Conservation (phyloP, 1,140 invertebrate species). For the Chironomus tepperi region DNA sequence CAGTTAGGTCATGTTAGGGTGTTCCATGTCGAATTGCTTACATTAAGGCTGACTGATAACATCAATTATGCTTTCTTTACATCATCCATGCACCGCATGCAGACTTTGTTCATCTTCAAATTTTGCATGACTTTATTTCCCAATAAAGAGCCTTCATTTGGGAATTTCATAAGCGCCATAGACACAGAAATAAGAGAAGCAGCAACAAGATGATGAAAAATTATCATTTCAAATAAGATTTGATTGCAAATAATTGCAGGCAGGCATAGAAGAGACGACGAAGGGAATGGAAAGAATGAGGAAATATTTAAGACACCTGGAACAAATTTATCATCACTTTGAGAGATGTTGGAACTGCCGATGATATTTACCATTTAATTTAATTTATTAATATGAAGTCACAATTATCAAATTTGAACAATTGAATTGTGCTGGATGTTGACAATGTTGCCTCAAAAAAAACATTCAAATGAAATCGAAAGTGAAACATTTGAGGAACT, state of each 20-base stretch:
- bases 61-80: background rate
- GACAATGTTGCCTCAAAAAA: conserved; percentile 26
- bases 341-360: background rate
- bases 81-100: background rate
- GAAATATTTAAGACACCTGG: background rate
- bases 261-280: background rate
- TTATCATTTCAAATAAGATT: background rate
- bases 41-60: background rate
- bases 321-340: conserved; percentile 19
- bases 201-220: background rate
- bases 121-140: background rate
- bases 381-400: too few relatives aligned
- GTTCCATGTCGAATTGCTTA: conserved; percentile 11
- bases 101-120: background rate
- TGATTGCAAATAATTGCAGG: background rate
- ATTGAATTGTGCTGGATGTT: conserved; percentile 23
- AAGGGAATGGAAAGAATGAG: too few relatives aligned
- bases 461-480: conserved; percentile 26
- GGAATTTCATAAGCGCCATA: background rate
- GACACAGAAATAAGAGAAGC: background rate
- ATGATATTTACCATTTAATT: background rate
- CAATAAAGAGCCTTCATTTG: background rate
- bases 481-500: background rate
- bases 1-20: background rate
- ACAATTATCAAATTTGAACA: too few relatives aligned